phyloP scores from a whole-genome alignment of 2,888 invertebrate genomes.

The Dicyrtoma fusca region DNA sequence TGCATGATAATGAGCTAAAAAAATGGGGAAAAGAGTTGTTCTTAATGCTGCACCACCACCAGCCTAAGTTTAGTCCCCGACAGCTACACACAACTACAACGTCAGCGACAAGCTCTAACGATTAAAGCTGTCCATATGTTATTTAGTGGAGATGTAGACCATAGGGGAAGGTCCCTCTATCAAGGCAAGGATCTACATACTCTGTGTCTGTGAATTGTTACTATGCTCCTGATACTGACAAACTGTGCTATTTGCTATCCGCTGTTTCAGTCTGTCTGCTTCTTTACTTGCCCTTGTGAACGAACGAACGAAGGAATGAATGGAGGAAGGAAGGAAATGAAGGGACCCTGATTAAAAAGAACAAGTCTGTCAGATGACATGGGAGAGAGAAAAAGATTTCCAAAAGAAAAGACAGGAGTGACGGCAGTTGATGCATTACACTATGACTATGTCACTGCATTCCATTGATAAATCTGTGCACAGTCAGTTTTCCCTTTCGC shows the following conservation, averaged over 20 bases:
- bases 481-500: background rate
- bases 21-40: slow-evolving; percentile 5
- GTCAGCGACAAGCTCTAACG: background rate
- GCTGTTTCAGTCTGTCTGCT: background rate
- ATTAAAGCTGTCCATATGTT: slow-evolving; percentile 3
- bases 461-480: slow-evolving; percentile 23
- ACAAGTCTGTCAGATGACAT: slow-evolving; percentile 32
- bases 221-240: background rate
- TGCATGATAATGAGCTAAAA: slow-evolving; percentile 33
- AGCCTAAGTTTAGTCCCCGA: no score
- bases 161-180: background rate
- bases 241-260: background rate
- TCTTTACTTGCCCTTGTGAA: background rate
- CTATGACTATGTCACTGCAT: slow-evolving; percentile 1
- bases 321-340: background rate
- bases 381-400: slow-evolving; percentile 32
- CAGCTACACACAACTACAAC: background rate
- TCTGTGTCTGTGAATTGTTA: background rate
- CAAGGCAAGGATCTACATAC: no score
- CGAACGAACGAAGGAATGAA: background rate
- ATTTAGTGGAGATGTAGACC: background rate
- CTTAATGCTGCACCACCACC: background rate
- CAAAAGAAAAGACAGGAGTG: slow-evolving; percentile 28
- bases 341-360: slow-evolving; percentile 19
- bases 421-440: slow-evolving; percentile 31